Evolutionary conservation across 2,888 invertebrate species (phyloP), one percentile per base, ranked within the genome.

Genomic region (Stenodera caucasica): DNA sequence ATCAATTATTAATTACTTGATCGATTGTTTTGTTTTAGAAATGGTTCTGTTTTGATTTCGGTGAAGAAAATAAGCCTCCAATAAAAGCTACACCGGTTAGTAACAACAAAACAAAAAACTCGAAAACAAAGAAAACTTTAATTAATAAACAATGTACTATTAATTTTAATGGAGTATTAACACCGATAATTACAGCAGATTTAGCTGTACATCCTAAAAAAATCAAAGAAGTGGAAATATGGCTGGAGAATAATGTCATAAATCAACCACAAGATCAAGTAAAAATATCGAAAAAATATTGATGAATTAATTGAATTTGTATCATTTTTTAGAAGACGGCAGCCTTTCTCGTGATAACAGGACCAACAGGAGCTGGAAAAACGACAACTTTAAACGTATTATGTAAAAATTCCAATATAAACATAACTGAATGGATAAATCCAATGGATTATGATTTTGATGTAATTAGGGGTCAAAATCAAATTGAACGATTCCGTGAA

Each of bases 291-390:
- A n/a, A n/a, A n/a, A n/a, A 50, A 30, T 29, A 14, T 23, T 2
- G 51, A 23, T 15, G 35, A 57, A 49, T 45, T 35, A 26, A 53
- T 45, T 49, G 33, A 45, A 45, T 30, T 26, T n/a, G 35, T 4
- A 2, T 23, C 45, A 51, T 55, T 61, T 69, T 65, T 29, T 50
- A 82, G 73, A 72, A 70, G 30, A 78, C 81, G 0, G 79, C 82
- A 65, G 81, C 84, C 55, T 85, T 91, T 66, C 80, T 94, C 37
- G 77, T 95, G 4, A 69, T 96, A 21, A 89, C 89, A 7, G 96
- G 96, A 0, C 92, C 95, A 21, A 86, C 94, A 0, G 96, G 96
- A 0, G 86, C 88, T 75, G 94, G 94, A 0, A 96, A 96, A 81
- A 91, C 94, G 1, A 85, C 88, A 0, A 87, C 92, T 0, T 70